Base-by-base conservation (phyloP, 2,113 vertebrate species). In the Picathartes gymnocephalus region DNA sequence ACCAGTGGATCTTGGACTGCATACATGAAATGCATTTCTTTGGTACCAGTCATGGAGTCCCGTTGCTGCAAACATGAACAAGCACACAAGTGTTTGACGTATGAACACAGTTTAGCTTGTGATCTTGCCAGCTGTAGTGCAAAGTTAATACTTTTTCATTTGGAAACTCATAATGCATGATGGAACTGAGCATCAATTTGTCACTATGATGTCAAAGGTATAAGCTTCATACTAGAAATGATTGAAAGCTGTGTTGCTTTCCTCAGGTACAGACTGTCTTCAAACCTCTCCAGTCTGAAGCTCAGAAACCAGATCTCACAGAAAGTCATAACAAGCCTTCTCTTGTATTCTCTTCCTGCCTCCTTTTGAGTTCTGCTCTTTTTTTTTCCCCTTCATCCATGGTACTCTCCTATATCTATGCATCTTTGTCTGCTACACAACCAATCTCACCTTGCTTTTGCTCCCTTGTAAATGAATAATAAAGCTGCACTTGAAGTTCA, bases 91-190 rank as follows among this genome's bases (percentile, higher is more conserved):
- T 11, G 18, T 95, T 72, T 71, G 79, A 78, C 18, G 12, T 23
- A 66, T n/a, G 90, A 94, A 74, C 83, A 66, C 47, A 81, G 58
- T 78, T 86, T 68, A 74, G 35, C 51, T 42, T 47, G 35, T 88
- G 56, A 84, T 90, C 87, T 88, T 91, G 80, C 61, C 17, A 78
- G 33, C 78, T 40, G 10, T 33, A 91, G 82, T n/a, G 96, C 92
- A 97, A 97, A 94, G 81, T 91, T 82, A 95, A 62, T 6, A 31
- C 16, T 13, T 44, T 82, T 94, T 72, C 51, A 82, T 92, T 94
- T 95, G 71, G 48, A 92, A 94, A 47, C 33, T 88, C n/a, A 7
- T 48, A 61, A 33, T 35, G 18, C 4, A 8, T 28, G 53, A 81
- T 4, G 33, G 78, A 61, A 45, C 21, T 39, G 24, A 33, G n/a